Base-by-base conservation (phyloP, 2,888 invertebrate species). In the Rhyacophila evoluta region DNA sequence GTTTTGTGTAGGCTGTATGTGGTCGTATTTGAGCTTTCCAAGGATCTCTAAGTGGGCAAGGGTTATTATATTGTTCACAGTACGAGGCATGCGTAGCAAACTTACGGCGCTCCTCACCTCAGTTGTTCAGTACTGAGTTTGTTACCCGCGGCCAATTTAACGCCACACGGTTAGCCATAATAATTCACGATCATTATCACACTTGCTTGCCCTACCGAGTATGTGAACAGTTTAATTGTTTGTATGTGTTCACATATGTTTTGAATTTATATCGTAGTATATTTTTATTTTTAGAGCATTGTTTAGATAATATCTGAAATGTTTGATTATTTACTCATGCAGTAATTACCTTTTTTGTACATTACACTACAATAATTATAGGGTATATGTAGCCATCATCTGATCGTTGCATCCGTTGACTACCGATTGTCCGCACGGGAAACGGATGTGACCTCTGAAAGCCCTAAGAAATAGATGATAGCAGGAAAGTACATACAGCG, bases 151-250 rank as follows among this genome's bases (percentile, higher is more conserved):
- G 55, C 15, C 55, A 55, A 55, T 55, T 55, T 55, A 55, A 55
- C 55, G 55, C 55, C 55, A 55, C 55, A 55, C 55, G 55, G 55
- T 55, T 55, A 55, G 19, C 55, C 55, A 55, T 55, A 25, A 55
- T 55, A 55, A 55, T 25, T 55, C 55, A 55, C 19, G 55, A 55
- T 55, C 55, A 25, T 55, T 55, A 55, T 55, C 55, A 19, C 55
- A 25, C 55, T 25, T 55, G 55, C 55, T 19, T 55, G 19, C 55
- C 19, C 55, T 55, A 55, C 55, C 19, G 25, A 55, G 15, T 55
- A 55, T 55, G 55, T 25, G 55, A 55, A 55, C 15, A 55, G 8
- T 55, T 55, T 55, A 55, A 55, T 55, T 55, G 25, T 10, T 55
- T 25, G 25, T 19, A 4, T 2, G 2, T 55, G 55, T 55, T 55